These are phyloP conservation scores for Chelonoidis abingdonii DNA, from an alignment of 2,113 vertebrate genomes.

Conservation along the genomic window DNA sequence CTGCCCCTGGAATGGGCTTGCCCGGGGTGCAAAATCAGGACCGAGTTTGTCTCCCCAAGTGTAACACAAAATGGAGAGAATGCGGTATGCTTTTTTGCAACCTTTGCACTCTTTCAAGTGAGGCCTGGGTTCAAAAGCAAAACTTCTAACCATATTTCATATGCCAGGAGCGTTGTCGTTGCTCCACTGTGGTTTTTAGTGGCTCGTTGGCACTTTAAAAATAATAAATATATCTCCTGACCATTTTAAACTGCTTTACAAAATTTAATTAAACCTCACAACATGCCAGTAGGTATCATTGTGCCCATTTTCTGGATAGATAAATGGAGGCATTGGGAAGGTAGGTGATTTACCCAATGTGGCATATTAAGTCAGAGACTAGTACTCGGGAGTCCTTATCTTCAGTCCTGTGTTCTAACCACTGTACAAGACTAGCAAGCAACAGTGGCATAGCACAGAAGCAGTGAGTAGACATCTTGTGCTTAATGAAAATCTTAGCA, in stretches of 20 bases:
- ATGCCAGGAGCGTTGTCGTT: not conserved
- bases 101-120: not conserved
- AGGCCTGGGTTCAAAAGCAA: not conserved
- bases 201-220: not conserved
- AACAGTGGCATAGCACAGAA: not conserved
- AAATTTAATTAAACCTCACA: not conserved
- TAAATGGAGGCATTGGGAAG: not conserved
- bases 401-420: not conserved
- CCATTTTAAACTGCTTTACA: not conserved
- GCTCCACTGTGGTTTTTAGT: not conserved
- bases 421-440: not conserved
- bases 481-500: not conserved
- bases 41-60: too few relatives aligned
- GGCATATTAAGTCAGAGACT: not conserved
- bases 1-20: not conserved
- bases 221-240: not conserved
- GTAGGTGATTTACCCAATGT: not conserved
- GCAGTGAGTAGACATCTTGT: not conserved
- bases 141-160: fast-evolving
- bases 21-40: not conserved
- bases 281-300: not conserved
- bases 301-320: not conserved
- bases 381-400: not conserved
- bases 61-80: too few relatives aligned
- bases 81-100: fast-evolving